Evolutionary conservation across 2,888 invertebrate genomes (phyloP), one percentile per base, ranked within the genome.

Genomic region (Cephus sareptanus): DNA sequence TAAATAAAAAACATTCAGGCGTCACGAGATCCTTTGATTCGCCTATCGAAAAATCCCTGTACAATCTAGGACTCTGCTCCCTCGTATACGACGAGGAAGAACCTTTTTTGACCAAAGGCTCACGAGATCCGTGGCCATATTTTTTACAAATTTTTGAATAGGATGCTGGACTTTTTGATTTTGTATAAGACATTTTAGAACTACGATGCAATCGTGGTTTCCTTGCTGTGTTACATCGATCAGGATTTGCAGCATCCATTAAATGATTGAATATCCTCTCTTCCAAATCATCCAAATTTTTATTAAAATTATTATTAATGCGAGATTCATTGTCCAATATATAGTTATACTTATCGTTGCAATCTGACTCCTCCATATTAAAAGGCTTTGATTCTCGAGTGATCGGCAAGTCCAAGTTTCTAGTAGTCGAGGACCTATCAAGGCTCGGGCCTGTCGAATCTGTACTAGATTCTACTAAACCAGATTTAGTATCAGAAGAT

Each of bases 401-500:
- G 76, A 30, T 74, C 74, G 31, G 56, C 73, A 31, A 73, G 34
- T 56, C 30, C 76, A 34, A 73, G 56, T 34, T 79, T 74, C 73
- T 76, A 71, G 3, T 40, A n/a, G 30, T 37, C 71, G 34, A 75
- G 71, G 69, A n/a, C 40, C 35, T 11, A 35, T 37, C 4, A 71
- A 31, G 6, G 30, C 35, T 68, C 76, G 77, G 34, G 37, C 37
- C 71, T 15, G 15, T 34, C 76, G 80, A 79, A 83, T 84, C 83
- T 83, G 80, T 75, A 76, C 84, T 83, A 82, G 86, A 81, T 79
- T 79, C 83, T 83, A 86, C 89, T 89, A 89, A 86, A 88, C 79
- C 78, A 37, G 74, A 83, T 89, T 85, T 89, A 89, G 89, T 87
- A 86, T 85, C 86, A 87, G 89, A 83, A 89, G 89, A 87, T 81